Percentiles rank a stretch among this genome's conserved stretches.
Evolutionary conservation across 2,113 vertebrate genomes (phyloP).

Genomic region (Hippocampus abdominalis): DNA sequence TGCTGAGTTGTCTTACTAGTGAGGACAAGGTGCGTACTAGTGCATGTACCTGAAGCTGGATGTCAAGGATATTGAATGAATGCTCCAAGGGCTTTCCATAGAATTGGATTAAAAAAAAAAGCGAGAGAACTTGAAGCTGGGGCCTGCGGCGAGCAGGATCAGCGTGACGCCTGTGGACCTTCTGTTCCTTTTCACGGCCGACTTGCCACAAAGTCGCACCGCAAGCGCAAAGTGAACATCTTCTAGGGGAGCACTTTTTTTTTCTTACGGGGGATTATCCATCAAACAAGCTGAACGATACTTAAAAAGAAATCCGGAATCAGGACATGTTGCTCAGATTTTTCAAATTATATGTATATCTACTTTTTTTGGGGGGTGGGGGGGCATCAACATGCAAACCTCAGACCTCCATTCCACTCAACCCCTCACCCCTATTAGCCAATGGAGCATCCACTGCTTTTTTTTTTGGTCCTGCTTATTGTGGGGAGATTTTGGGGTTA

Average conservation of each 20-base stretch:
- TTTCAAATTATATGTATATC: neutral
- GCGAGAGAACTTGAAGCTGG: neutral
- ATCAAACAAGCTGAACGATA: conserved; percentile 48
- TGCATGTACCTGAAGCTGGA: neutral
- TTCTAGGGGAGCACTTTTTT: neutral
- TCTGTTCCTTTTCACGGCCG: conserved; percentile 30
- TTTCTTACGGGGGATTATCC: conserved; percentile 57
- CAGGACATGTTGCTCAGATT: neutral
- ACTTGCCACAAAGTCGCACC: neutral
- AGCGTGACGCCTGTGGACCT: conserved; percentile 40
- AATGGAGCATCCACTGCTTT: too few species aligned
- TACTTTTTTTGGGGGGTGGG: too few species aligned
- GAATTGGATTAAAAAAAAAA: neutral
- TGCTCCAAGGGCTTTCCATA: neutral
- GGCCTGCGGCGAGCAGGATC: conserved; percentile 38
- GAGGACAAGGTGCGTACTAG: neutral
- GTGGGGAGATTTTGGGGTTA: too few species aligned
- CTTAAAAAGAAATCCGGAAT: neutral
- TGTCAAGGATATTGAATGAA: neutral
- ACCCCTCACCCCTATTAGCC: neutral
- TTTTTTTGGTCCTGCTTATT: too few species aligned
- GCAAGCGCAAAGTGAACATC: neutral
- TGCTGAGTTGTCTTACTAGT: neutral
- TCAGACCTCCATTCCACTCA: neutral
- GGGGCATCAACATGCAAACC: neutral